Conservation (phyloP, 2,797 vertebrate genomes). For the Cottoperca gobio region DNA sequence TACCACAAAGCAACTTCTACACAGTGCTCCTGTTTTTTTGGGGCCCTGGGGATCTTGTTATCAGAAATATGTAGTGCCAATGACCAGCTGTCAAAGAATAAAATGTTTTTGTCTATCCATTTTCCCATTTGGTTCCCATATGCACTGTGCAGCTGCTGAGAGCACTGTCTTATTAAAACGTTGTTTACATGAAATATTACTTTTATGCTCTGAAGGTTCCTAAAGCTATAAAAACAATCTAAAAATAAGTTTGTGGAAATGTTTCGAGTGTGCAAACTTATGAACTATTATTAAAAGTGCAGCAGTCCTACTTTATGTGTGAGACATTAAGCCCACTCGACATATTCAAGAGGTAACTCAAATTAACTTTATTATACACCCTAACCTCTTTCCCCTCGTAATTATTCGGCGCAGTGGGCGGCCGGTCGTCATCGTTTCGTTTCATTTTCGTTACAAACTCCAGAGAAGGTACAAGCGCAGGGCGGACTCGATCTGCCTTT, state of each 20-base stretch:
- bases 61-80: background rate
- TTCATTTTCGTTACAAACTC: conserved; percentile 51
- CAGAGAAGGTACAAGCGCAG: conserved; percentile 46
- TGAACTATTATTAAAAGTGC: background rate
- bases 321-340: background rate
- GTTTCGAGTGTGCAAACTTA: conserved; percentile 2
- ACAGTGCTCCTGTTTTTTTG: conserved; percentile 1
- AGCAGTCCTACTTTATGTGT: background rate
- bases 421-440: conserved; percentile 17
- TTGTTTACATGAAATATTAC: background rate
- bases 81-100: conserved; percentile 1
- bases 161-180: background rate
- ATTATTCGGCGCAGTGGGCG: conserved; percentile 50
- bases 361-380: conserved; percentile 46
- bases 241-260: background rate
- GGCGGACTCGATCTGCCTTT: conserved; percentile 50
- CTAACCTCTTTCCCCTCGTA: conserved; percentile 8
- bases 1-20: background rate
- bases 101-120: background rate
- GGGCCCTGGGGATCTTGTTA: conserved; percentile 26
- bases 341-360: conserved; percentile 17
- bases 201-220: background rate
- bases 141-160: background rate
- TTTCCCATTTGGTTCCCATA: background rate
- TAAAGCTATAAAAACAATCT: background rate